A percentile compares a stretch with the other conserved stretches of the same genome.
These are phyloP conservation scores for Eupleurogrammus muticus DNA, from an alignment of 2,797 vertebrate species.

Conservation along the genomic window DNA sequence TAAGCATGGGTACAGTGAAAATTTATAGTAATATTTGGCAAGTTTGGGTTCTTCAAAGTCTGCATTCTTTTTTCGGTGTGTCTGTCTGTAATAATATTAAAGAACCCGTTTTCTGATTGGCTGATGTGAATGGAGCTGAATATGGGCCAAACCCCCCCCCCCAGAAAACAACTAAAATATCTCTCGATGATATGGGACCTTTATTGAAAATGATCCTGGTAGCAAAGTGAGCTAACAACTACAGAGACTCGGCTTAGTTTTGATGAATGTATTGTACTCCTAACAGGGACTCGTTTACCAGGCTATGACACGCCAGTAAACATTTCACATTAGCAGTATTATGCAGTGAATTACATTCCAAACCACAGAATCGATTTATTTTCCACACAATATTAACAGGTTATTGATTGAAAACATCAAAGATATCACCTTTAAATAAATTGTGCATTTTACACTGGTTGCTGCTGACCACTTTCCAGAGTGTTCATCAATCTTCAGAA, in stretches of 20 bases:
- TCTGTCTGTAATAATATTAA: no score
- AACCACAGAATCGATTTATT: constrained; percentile 8
- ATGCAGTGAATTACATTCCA: constrained; percentile 1
- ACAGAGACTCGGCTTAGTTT: constrained; percentile 28
- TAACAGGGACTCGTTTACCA: constrained; percentile 43
- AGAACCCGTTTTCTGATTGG: no score
- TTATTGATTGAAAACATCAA: constrained; percentile 1
- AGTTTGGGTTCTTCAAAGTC: no score
- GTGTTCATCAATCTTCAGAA: background rate
- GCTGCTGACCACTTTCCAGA: background rate
- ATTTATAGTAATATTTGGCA: no score
- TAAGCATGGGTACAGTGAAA: no score
- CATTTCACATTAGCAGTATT: constrained; percentile 28
- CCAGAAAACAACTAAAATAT: no score
- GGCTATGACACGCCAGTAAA: constrained; percentile 25
- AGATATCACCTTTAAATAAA: constrained; percentile 1
- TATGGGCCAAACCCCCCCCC: no score
- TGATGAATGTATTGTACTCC: constrained; percentile 40
- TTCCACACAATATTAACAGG: background rate
- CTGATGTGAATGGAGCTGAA: no score
- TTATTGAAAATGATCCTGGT: constrained; percentile 12
- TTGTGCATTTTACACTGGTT: background rate
- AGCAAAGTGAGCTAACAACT: constrained; percentile 23
- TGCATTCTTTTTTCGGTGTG: no score
- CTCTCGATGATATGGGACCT: no score